phyloP scores from a whole-genome alignment of 2,797 vertebrate genomes.

The Epinephelus awoara region DNA sequence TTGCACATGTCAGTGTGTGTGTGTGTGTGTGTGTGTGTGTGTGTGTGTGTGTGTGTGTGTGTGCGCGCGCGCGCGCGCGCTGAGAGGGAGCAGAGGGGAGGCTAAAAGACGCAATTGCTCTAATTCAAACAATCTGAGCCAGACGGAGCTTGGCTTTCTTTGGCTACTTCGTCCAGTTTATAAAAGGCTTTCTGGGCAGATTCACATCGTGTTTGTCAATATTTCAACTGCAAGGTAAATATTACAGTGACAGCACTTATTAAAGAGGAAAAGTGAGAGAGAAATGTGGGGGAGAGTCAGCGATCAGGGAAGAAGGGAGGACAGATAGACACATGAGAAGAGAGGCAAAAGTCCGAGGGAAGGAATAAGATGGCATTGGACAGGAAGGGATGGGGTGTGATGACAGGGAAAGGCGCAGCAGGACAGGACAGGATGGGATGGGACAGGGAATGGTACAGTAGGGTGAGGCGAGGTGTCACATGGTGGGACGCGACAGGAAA shows the following conservation, averaged over 20 bases:
- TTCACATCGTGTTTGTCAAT: slow-evolving; percentile 73
- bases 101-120: slow-evolving; percentile 70
- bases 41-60: slow-evolving; percentile 24
- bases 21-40: slow-evolving; percentile 28
- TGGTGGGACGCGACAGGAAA: slow-evolving; percentile 12
- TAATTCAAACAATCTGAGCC: slow-evolving; percentile 82
- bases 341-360: neutral
- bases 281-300: slow-evolving; percentile 34
- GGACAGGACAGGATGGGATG: slow-evolving; percentile 29
- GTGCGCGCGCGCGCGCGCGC: neutral
- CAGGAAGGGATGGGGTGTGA: slow-evolving; percentile 30
- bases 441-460: slow-evolving; percentile 25
- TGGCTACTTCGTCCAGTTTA: slow-evolving; percentile 65
- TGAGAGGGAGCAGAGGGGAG: slow-evolving; percentile 56
- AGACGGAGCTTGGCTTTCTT: slow-evolving; percentile 68
- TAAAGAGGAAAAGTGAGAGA: slow-evolving; percentile 14
- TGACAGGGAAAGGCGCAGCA: slow-evolving; percentile 2
- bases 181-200: slow-evolving; percentile 69
- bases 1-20: slow-evolving; percentile 55
- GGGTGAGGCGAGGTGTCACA: slow-evolving; percentile 16
- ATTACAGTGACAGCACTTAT: slow-evolving; percentile 57
- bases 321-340: neutral
- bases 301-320: neutral
- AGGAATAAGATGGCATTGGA: slow-evolving; percentile 30
- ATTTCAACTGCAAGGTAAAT: slow-evolving; percentile 74